Conservation (phyloP, 2,797 vertebrate species). For the Brachyalestes nurse region DNA sequence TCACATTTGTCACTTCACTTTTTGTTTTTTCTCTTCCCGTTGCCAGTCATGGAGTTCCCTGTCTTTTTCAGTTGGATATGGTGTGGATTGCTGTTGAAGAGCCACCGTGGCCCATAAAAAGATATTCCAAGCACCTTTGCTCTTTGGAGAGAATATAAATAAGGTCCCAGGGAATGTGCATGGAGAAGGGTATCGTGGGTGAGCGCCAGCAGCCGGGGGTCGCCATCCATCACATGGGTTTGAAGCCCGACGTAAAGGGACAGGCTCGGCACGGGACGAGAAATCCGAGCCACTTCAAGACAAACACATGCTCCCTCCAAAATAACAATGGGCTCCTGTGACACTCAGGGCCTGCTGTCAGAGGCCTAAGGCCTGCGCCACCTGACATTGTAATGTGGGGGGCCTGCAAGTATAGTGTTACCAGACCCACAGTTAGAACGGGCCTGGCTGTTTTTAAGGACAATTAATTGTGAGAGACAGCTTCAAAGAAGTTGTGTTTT, state of each 20-base stretch:
- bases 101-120: slow-evolving; percentile 55
- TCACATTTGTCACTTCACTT: not conserved
- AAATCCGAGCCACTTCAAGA: slow-evolving; percentile 80
- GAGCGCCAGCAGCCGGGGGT: slow-evolving; percentile 64
- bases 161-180: slow-evolving; percentile 66
- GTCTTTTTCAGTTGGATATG: slow-evolving; percentile 34
- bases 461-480: slow-evolving; percentile 67
- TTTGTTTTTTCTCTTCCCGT: not conserved
- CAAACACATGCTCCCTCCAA: slow-evolving; percentile 86
- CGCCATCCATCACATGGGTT: slow-evolving; percentile 66
- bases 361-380: slow-evolving; percentile 61
- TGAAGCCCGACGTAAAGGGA: slow-evolving; percentile 42
- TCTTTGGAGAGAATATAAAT: slow-evolving; percentile 71
- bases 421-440: slow-evolving; percentile 58
- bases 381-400: slow-evolving; percentile 66
- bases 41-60: slow-evolving; percentile 10
- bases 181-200: slow-evolving; percentile 46
- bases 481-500: slow-evolving; percentile 23
- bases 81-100: slow-evolving; percentile 38
- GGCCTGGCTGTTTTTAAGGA: slow-evolving; percentile 54
- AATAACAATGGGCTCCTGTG: slow-evolving; percentile 82
- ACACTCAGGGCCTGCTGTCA: slow-evolving; percentile 67
- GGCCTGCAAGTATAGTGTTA: slow-evolving; percentile 70
- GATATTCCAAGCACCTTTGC: slow-evolving; percentile 54
- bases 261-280: slow-evolving; percentile 61